These are phyloP conservation scores for Sarcophaga rosellei DNA, from an alignment of 2,888 invertebrate species.

Conservation along the genomic window DNA sequence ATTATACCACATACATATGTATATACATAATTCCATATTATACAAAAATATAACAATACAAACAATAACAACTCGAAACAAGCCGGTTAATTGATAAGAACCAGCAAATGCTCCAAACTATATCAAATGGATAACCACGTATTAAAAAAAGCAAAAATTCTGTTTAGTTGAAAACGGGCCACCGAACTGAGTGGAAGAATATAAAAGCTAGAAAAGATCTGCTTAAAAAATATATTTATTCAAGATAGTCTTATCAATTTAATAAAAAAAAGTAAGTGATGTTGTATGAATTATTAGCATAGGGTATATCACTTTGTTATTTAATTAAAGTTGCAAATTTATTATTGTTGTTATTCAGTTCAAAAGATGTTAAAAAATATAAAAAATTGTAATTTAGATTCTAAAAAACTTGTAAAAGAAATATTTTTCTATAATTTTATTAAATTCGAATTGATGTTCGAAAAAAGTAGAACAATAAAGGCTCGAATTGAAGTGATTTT, in stretches of 20 bases:
- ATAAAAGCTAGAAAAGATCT: background rate
- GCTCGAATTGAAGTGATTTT: background rate
- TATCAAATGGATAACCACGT: conserved; percentile 7
- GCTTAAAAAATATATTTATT: conserved; percentile 2
- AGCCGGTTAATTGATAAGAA: conserved; percentile 66
- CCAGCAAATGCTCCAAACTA: background rate
- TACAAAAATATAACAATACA: background rate
- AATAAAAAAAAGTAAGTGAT: conserved; percentile 46
- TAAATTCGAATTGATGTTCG: background rate
- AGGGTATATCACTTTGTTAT: conserved; percentile 29
- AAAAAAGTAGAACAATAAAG: too few relatives aligned
- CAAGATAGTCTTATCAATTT: conserved; percentile 52
- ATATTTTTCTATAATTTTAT: background rate
- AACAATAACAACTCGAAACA: conserved; percentile 32
- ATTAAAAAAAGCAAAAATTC: conserved; percentile 46
- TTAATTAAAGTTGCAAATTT: conserved; percentile 35
- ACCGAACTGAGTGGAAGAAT: conserved; percentile 39
- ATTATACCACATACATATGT: background rate
- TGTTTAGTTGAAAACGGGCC: conserved; percentile 47
- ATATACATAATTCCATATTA: too few relatives aligned
- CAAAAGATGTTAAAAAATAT: too few relatives aligned
- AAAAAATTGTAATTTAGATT: too few relatives aligned
- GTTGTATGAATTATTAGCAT: conserved; percentile 9
- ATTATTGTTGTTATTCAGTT: background rate
- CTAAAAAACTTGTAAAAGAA: too few relatives aligned